phyloP scores from a whole-genome alignment of 30 jellyfish, hydroid and myxozoan species.

The Nemopilema nomurai region DNA sequence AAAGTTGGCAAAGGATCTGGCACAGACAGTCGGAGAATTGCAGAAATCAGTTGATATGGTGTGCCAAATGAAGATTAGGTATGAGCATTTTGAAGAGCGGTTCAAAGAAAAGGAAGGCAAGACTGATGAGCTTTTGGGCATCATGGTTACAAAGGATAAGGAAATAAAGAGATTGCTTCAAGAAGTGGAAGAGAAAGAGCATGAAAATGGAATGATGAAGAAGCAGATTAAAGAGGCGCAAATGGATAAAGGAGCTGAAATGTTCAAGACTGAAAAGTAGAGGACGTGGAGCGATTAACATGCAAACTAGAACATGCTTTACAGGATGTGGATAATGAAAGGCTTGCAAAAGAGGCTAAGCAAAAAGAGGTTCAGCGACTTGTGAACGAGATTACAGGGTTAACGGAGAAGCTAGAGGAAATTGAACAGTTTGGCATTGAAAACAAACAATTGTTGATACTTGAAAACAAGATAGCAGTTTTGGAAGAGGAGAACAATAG shows the following conservation, averaged over 20 bases:
- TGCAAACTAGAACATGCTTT: not conserved
- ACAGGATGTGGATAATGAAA: not conserved
- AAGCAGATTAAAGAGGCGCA: not conserved
- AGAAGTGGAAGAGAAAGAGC: not conserved
- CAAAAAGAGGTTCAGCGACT: not conserved
- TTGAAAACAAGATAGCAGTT: not conserved
- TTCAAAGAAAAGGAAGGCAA: constrained; percentile 29
- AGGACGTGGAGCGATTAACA: not conserved
- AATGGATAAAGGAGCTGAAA: not conserved
- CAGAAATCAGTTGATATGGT: constrained; percentile 17
- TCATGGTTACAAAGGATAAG: not conserved
- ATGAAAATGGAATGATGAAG: not conserved
- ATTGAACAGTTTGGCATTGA: not conserved
- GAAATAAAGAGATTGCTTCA: not conserved
- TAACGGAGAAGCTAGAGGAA: not conserved
- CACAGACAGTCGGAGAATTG: constrained; percentile 19
- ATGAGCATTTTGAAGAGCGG: constrained; percentile 24
- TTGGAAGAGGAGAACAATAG: not conserved
- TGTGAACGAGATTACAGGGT: not conserved
- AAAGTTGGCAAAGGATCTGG: not conserved
- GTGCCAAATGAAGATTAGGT: constrained; percentile 24
- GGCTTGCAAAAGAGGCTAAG: not conserved
- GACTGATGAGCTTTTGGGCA: not conserved
- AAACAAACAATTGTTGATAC: not conserved
- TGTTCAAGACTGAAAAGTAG: constrained; percentile 2